Base-by-base conservation (phyloP, 2,797 vertebrate species). In the Taeniopygia guttata region DNA sequence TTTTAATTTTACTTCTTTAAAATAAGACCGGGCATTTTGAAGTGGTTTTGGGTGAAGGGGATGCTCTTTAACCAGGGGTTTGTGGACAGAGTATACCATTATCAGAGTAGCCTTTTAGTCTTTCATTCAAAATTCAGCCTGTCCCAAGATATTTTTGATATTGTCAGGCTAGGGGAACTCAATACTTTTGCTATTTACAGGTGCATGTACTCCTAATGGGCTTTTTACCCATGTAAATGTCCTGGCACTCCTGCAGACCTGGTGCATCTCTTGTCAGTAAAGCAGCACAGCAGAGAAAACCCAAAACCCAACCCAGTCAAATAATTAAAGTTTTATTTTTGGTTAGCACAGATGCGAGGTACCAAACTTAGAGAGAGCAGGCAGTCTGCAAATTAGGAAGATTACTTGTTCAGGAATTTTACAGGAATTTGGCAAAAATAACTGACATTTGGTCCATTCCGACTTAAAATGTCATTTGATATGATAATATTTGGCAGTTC, bases 391-490 rank as follows among this genome's bases (percentile, higher is more conserved):
- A 89, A 87, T 80, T 67, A 80, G 42, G 18, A 40, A 91, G 27
- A 87, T 38, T 67, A 46, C 52, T 56, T 67, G 17, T 45, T 91
- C 48, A 30, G 51, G 64, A 83, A 85, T 83, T 87, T 60, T 66
- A 80, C 30, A 70, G 27, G 30, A 64, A 81, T 68, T 68, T 86
- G 54, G 73, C 79, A 89, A 94, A 91, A 80, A 64, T 82, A 93
- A 85, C 64, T 68, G 68, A 80, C 49, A 72, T 87, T 94, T 92
- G 45, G 64, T 80, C 67, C 25, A 19, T 85, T 90, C 49, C 19
- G 69, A 78, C 11, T 87, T 72, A 46, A 91, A 92, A 78, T 40
- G 42, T 83, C 87, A 93, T 62, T 85, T 84, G 68, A 85, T 88
- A 27, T 19, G 60, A 91, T 64, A 91, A 77, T 75, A 82, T 76